Conservation (phyloP, 2,113 vertebrate species). For the Mirza zaza region DNA sequence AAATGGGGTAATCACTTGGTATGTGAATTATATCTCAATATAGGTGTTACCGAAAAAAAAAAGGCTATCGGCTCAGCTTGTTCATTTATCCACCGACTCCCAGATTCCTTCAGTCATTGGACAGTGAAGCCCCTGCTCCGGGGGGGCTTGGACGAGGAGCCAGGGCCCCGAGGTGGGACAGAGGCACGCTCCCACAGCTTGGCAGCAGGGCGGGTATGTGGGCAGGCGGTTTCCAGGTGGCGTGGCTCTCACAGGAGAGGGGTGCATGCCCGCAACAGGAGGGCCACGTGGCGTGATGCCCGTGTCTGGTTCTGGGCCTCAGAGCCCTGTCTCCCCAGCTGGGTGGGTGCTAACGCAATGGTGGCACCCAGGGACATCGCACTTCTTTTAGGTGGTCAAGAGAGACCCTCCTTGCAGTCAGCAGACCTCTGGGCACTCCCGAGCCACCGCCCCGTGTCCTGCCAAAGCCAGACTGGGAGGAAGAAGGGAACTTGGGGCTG, state of each 20-base stretch:
- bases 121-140: neutral
- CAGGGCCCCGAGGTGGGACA: neutral
- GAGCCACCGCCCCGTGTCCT: neutral
- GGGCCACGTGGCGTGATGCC: neutral
- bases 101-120: neutral
- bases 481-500: neutral
- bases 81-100: neutral
- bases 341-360: neutral
- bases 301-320: neutral
- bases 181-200: neutral
- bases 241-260: neutral
- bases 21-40: neutral
- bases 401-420: neutral
- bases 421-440: too few relatives aligned
- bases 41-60: neutral
- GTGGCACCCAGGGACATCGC: neutral
- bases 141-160: accelerated
- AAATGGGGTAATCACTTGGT: neutral
- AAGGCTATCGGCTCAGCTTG: neutral
- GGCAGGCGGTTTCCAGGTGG: neutral
- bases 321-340: neutral
- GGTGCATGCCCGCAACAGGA: neutral
- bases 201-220: neutral
- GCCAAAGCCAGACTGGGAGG: neutral
- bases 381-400: neutral